Base-by-base conservation (phyloP, 2,888 invertebrate species). In the Hylaea fasciaria region DNA sequence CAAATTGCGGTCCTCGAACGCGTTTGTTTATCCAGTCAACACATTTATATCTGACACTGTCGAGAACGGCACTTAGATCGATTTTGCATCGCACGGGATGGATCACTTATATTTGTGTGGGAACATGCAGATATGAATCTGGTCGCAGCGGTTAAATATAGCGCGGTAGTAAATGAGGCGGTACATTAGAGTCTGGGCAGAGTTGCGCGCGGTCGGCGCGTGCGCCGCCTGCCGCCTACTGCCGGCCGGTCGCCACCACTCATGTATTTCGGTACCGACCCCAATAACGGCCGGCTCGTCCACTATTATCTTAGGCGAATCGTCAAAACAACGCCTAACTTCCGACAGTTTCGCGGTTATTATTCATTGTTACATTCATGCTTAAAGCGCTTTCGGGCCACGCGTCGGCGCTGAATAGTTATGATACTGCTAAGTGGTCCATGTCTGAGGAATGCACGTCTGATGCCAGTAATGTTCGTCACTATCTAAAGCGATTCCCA, bases 201-300 rank as follows among this genome's bases (percentile, higher is more conserved):
- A 73, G 80, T 64, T 80, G 82, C 83, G 91, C 86, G 88, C 89
- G 86, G 86, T 86, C 82, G 87, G 91, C 86, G 86, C 85, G 81
- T 78, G 84, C 91, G 91, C 89, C 90, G 89, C 85, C 85, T 81
- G 82, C 82, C 89, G 86, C 87, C 87, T 89, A 90, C 91, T 91
- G 90, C 82, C 87, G 87, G 79, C 84, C 81, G 85, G 77, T 79
- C 78, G 72, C 79, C 76, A 78, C 81, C 83, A 86, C 83, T 80
- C 84, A 86, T 87, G 88, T 91, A 91, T 92, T 92, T 92, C 86
- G 78, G 92, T 89, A 87, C 82, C 91, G 92, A 89, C 92, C 92
- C 87, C 91, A 89, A 90, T 91, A 86, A 72, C 85, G 83, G 78
- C 76, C 88, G 89, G 83, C 84, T 86, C 82, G 89, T 90, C 86